phyloP scores from a whole-genome alignment of 2,888 invertebrate genomes.

The Crematogaster levior region DNA sequence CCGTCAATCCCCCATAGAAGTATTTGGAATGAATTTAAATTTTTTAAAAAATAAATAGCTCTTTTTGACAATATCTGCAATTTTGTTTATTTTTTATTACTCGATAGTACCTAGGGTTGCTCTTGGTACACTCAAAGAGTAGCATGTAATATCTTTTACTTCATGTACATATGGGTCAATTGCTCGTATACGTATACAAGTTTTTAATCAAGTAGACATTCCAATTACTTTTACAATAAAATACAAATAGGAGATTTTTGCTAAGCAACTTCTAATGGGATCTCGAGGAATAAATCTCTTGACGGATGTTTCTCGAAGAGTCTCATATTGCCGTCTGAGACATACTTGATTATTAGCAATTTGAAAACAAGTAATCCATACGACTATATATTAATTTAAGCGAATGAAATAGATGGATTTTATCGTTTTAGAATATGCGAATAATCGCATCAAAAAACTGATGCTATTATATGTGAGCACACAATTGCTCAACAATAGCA shows the following conservation, averaged over 20 bases:
- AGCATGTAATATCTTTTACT: not conserved
- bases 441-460: not conserved
- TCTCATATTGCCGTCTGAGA: not conserved
- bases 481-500: not conserved
- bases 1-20: not conserved
- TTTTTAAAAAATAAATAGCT: not conserved
- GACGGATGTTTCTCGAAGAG: not conserved
- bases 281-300: not conserved
- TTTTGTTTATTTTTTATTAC: not conserved
- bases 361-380: constrained; percentile 4
- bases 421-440: not conserved
- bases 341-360: constrained; percentile 3
- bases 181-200: not conserved
- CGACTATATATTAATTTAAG: constrained; percentile 10
- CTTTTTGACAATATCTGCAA: not conserved
- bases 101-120: not conserved
- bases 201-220: not conserved
- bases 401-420: not conserved
- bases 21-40: not conserved
- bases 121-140: not conserved
- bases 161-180: not conserved
- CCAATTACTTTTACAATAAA: not conserved
- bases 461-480: not conserved
- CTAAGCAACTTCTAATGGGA: constrained; percentile 1
- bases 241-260: not conserved